phyloP scores from a whole-genome alignment of 2,888 invertebrate genomes.

The Andrena trimmerana region DNA sequence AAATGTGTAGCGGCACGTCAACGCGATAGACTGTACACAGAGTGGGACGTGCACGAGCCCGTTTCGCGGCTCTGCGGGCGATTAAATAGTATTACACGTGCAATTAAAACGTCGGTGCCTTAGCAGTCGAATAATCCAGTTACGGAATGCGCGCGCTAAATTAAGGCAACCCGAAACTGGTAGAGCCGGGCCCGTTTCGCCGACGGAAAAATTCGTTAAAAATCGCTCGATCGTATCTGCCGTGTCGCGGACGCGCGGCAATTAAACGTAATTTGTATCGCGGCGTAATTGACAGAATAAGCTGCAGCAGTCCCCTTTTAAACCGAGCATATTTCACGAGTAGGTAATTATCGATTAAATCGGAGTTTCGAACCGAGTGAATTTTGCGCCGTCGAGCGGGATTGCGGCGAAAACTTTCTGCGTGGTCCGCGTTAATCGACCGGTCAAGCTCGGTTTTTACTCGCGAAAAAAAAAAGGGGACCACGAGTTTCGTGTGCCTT shows the following conservation, averaged over 20 bases:
- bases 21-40: slow-evolving; percentile 10
- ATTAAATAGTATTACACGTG: slow-evolving; percentile 33
- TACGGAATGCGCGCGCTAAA: slow-evolving; percentile 33
- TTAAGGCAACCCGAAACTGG: slow-evolving; percentile 23
- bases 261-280: slow-evolving; percentile 49
- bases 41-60: slow-evolving; percentile 21
- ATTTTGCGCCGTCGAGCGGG: no score
- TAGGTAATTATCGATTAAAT: slow-evolving; percentile 29
- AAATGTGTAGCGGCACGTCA: slow-evolving; percentile 8
- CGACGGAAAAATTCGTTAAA: slow-evolving; percentile 46
- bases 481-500: background rate
- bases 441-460: slow-evolving; percentile 1
- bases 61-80: slow-evolving; percentile 11
- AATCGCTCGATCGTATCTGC: slow-evolving; percentile 5
- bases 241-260: slow-evolving; percentile 13
- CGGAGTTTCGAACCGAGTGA: background rate
- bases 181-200: slow-evolving; percentile 10
- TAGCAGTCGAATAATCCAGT: slow-evolving; percentile 56
- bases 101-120: slow-evolving; percentile 70
- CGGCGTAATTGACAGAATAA: slow-evolving; percentile 15
- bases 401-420: background rate
- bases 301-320: background rate
- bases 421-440: background rate
- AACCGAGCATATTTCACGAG: background rate
- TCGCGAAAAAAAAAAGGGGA: background rate